Evolutionary conservation across 2,113 vertebrate species (phyloP), one percentile per base, ranked within the genome.

Genomic region (Montifringilla adamsi): DNA sequence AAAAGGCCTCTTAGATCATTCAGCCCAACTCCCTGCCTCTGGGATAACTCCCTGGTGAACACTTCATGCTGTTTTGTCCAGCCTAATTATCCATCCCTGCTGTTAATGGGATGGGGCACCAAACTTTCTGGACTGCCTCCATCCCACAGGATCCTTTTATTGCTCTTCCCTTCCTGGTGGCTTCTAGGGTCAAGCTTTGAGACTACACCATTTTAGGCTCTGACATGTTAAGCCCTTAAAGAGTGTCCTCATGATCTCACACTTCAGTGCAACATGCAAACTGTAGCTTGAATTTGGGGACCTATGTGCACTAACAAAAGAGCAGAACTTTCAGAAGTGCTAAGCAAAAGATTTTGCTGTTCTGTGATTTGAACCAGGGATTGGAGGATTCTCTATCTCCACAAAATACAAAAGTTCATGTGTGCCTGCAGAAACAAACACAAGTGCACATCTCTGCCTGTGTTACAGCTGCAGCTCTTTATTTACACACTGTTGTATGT

Each of bases 1-100:
- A 87, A 95, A 96, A 79, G 80, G 69, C 86, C 93, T 84, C 88
- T 79, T 73, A 89, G 95, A 95, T 93, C 73, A 62, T 1, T 8
- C 60, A 92, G 92, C 31, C 76, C 85, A 93, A 53, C 67, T 97
- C 59, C 22, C 55, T 92, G 64, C 53, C 69, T 87, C 85, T 60
- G 30, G 78, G 52, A 89, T 64, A 63, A 37, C 68, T 96, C 83
- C 92, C 90, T 78, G 58, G 63, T 53, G 88, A n/a, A 68, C 31
- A 41, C 58, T 95, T 75, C 4, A 13, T 35, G 66, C 62, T 94
- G 83, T 37, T 96, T 75, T 96, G 83, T 90, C 94, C 93, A 93
- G 60, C 58, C 66, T 92, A 89, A 96, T 94, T 96, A 93, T 66
- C 90, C 56, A 64, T 73, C 60, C 69, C 62, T 53, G 76, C 81